These are phyloP conservation scores for Panopea generosa DNA, from an alignment of 2,888 invertebrate species.

Conservation along the genomic window DNA sequence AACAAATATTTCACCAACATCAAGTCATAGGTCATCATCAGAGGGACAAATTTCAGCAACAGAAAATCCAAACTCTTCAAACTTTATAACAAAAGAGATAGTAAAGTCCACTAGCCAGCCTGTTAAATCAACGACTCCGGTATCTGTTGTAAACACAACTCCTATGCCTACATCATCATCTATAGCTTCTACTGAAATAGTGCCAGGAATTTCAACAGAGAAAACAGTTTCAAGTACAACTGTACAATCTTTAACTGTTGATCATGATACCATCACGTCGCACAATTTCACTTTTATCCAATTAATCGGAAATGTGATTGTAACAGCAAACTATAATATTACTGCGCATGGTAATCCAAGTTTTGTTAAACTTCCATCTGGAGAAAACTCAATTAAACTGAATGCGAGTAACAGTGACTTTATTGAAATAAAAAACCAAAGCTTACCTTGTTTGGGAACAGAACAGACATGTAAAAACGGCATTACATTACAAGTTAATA, in stretches of 20 bases:
- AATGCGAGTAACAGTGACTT: slow-evolving; percentile 40
- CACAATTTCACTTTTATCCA: slow-evolving; percentile 41
- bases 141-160: not conserved
- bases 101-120: not conserved
- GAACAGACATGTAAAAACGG: slow-evolving; percentile 34
- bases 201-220: too few species aligned
- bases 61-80: too few species aligned
- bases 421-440: slow-evolving; percentile 40
- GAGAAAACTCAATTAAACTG: slow-evolving; percentile 30
- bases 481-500: slow-evolving; percentile 46
- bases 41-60: too few species aligned
- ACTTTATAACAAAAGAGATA: too few species aligned
- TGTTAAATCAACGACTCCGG: not conserved
- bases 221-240: too few species aligned
- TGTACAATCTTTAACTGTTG: too few species aligned
- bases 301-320: slow-evolving; percentile 28
- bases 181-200: not conserved
- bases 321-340: slow-evolving; percentile 42
- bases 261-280: too few species aligned
- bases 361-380: slow-evolving; percentile 14
- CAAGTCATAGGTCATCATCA: too few species aligned
- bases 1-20: too few species aligned
- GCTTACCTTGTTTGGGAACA: slow-evolving; percentile 38
- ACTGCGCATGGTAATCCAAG: slow-evolving; percentile 42
- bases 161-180: not conserved